Conservation (phyloP, 2,888 invertebrate genomes). For the Ornithoptera priamus region DNA sequence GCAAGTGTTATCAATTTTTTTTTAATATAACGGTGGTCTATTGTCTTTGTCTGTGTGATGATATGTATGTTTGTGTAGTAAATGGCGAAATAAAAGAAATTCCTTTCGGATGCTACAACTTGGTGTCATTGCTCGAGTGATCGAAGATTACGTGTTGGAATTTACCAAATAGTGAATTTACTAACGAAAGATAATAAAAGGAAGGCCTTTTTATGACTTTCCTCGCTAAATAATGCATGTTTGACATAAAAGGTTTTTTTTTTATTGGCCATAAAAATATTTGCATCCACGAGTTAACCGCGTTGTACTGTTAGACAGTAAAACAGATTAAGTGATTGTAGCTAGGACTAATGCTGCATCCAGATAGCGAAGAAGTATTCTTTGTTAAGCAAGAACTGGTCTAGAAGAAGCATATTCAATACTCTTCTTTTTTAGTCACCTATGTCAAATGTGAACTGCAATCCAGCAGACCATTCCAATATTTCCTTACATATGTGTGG, state of each 20-base stretch:
- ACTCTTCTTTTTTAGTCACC: no score
- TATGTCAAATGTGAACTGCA: no score
- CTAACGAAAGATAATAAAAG: slow-evolving; percentile 1
- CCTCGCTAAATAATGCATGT: slow-evolving; percentile 12
- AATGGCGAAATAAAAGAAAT: slow-evolving; percentile 21
- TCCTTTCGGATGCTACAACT: slow-evolving; percentile 17
- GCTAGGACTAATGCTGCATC: no score
- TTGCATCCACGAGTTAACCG: not conserved
- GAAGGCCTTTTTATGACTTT: slow-evolving; percentile 17
- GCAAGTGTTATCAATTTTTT: no score
- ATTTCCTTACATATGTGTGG: no score
- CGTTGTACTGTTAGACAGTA: not conserved
- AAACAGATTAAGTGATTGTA: no score
- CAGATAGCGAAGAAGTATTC: no score
- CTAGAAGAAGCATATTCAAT: no score
- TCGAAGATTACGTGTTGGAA: slow-evolving; percentile 33
- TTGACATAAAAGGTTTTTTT: slow-evolving; percentile 13
- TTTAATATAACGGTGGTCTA: slow-evolving; percentile 5
- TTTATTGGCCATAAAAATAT: slow-evolving; percentile 13
- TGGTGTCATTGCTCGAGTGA: slow-evolving; percentile 29
- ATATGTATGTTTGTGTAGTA: slow-evolving; percentile 3
- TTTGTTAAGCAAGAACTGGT: no score
- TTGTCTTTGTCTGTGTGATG: not conserved
- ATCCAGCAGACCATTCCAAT: no score
- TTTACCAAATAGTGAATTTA: slow-evolving; percentile 30